Percentiles rank a stretch among this genome's conserved stretches.
Evolutionary conservation across 2,797 vertebrate genomes (phyloP).

Genomic region (Heteromormyrus szaboi): DNA sequence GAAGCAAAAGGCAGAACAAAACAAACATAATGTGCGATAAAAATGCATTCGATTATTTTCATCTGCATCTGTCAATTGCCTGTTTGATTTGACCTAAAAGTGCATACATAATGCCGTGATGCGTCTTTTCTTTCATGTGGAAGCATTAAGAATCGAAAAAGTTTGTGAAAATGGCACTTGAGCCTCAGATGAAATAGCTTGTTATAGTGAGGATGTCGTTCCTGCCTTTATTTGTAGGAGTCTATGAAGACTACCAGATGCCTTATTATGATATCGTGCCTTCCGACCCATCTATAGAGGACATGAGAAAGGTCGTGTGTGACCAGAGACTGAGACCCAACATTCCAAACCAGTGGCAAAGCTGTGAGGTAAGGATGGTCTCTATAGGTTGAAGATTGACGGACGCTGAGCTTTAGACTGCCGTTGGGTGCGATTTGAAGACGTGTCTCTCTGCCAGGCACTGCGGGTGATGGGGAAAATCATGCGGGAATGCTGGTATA

Average conservation of each 20-base stretch:
- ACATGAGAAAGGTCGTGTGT: slow-evolving; percentile 90
- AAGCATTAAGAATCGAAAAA: not conserved
- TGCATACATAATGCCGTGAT: not conserved
- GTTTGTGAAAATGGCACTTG: not conserved
- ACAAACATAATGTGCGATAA: not conserved
- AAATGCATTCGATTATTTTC: not conserved
- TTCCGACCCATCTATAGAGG: slow-evolving; percentile 92
- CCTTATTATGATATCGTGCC: slow-evolving; percentile 95
- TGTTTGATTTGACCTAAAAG: not conserved
- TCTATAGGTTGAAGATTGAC: not conserved
- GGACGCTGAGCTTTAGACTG: not conserved
- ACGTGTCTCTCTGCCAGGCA: slow-evolving; percentile 56
- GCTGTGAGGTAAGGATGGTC: slow-evolving; percentile 76
- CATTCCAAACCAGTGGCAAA: slow-evolving; percentile 97
- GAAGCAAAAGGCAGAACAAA: not conserved
- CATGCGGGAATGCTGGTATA: slow-evolving; percentile 94
- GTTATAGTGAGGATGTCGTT: not conserved
- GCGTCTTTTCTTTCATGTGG: not conserved
- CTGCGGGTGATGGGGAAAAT: slow-evolving; percentile 87
- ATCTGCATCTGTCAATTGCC: not conserved
- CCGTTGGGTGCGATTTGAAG: not conserved
- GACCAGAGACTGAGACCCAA: slow-evolving; percentile 89
- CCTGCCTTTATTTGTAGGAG: slow-evolving; percentile 53
- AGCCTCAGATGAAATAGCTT: not conserved
- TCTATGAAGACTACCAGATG: slow-evolving; percentile 91